Percentiles rank a stretch among this genome's conserved stretches.
phyloP scores from a whole-genome alignment of 2,888 invertebrate species.

The Epinotia bilunana region DNA sequence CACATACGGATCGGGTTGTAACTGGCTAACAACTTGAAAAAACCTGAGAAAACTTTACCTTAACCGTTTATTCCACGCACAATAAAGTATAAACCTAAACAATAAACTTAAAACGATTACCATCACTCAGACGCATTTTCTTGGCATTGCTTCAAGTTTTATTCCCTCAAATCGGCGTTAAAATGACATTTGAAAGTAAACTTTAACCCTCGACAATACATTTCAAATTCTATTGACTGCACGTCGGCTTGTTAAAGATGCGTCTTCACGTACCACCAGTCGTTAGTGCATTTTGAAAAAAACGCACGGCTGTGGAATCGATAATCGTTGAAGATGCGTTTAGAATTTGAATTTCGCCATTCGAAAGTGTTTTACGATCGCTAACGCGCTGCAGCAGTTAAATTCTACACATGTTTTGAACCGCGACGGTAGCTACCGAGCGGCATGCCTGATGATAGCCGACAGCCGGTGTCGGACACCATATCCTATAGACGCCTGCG shows the following conservation, averaged over 20 bases:
- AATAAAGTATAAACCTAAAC: slow-evolving; percentile 11
- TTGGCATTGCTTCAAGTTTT: not conserved
- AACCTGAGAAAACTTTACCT: not conserved
- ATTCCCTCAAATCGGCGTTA: not conserved
- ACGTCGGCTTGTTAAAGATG: slow-evolving; percentile 12
- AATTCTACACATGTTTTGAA: too few species aligned
- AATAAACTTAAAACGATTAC: slow-evolving; percentile 20
- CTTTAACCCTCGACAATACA: not conserved
- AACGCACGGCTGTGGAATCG: slow-evolving; percentile 22
- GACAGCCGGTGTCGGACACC: too few species aligned
- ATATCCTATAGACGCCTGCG: too few species aligned
- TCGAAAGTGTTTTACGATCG: slow-evolving; percentile 16
- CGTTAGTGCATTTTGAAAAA: slow-evolving; percentile 35
- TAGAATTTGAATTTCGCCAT: slow-evolving; percentile 16
- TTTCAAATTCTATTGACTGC: not conserved
- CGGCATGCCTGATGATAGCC: not conserved
- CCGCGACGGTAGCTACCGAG: not conserved
- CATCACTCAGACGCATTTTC: slow-evolving; percentile 14
- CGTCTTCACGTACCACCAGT: not conserved
- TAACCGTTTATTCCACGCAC: not conserved
- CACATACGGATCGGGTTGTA: too few species aligned
- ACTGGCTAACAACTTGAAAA: not conserved
- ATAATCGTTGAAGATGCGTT: slow-evolving; percentile 21
- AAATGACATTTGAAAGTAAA: not conserved
- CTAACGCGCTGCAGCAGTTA: not conserved